Conservation (phyloP, 2,113 vertebrate species). For the Alethe diademata region DNA sequence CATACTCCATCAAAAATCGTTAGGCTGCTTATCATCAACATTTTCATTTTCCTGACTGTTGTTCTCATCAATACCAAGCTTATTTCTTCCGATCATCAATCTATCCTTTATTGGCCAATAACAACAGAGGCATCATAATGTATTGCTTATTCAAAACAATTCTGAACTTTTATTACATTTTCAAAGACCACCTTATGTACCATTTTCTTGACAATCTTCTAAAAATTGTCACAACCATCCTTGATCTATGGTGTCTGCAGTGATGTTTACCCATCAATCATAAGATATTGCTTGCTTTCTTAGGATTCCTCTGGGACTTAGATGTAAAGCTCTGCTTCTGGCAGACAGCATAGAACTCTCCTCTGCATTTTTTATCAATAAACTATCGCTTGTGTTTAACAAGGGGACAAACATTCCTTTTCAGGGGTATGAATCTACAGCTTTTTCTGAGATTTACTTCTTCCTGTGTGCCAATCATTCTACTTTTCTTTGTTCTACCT, state of each 20-base stretch:
- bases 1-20: background rate
- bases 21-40: background rate
- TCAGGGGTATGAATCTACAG: background rate
- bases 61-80: background rate
- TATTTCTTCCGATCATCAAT: background rate
- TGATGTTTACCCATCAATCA: background rate
- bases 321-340: background rate
- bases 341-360: background rate
- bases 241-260: background rate
- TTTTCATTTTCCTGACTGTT: background rate
- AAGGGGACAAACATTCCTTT: background rate
- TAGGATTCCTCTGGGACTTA: background rate
- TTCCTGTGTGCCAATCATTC: background rate
- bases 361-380: background rate
- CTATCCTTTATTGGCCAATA: background rate
- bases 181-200: background rate
- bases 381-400: background rate
- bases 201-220: background rate
- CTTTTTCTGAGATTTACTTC: background rate
- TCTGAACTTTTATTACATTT: background rate
- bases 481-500: background rate
- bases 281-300: background rate
- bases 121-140: background rate
- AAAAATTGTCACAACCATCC: background rate
- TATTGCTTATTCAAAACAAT: background rate